These are phyloP conservation scores for Camponotus floridanus DNA, from an alignment of 1,140 invertebrate species.

Conservation along the genomic window DNA sequence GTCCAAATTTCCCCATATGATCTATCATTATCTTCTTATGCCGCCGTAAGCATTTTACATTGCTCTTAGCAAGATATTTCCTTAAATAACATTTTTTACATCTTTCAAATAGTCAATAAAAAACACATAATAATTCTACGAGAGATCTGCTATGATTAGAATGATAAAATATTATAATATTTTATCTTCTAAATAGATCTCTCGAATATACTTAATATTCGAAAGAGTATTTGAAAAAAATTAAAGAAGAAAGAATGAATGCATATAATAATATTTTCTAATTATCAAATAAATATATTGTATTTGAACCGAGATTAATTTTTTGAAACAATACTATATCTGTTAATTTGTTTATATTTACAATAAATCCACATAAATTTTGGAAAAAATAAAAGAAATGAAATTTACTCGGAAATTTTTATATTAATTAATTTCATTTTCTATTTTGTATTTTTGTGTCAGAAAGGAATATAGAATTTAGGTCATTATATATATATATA, in stretches of 20 bases:
- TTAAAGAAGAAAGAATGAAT: too few relatives aligned
- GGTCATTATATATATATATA: too few relatives aligned
- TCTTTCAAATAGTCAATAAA: neutral
- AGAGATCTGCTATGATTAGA: neutral
- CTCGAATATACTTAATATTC: neutral
- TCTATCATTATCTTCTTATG: slow-evolving; percentile 1
- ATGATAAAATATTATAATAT: neutral
- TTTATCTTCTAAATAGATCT: neutral
- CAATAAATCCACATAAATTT: neutral
- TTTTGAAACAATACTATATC: neutral
- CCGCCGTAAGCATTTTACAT: slow-evolving; percentile 3
- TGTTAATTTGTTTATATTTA: neutral
- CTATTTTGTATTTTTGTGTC: neutral
- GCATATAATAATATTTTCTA: neutral
- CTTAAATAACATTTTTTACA: slow-evolving; percentile 32
- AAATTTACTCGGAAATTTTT: neutral
- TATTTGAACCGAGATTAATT: neutral
- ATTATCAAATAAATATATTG: neutral
- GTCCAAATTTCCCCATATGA: neutral
- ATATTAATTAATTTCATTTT: neutral
- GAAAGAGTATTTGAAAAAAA: neutral
- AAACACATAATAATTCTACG: neutral
- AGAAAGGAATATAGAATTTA: neutral
- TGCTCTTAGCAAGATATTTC: slow-evolving; percentile 30
- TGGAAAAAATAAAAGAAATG: neutral